phyloP scores from a whole-genome alignment of 2,113 vertebrate genomes.

The Pipa parva region DNA sequence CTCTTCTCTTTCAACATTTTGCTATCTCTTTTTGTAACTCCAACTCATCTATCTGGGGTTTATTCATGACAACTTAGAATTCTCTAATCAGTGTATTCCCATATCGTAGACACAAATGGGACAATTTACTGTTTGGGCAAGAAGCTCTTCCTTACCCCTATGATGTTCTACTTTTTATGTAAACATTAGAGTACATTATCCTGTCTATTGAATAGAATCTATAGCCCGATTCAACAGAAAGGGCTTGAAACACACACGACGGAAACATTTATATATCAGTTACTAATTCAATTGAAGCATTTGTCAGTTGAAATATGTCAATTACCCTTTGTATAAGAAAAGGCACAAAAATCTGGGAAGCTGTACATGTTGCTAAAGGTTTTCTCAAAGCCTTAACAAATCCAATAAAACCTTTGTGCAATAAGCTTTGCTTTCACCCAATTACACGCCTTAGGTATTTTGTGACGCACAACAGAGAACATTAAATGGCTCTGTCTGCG shows the following conservation, averaged over 20 bases:
- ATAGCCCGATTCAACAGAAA: too few relatives aligned
- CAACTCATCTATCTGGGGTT: too few relatives aligned
- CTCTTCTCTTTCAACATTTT: too few relatives aligned
- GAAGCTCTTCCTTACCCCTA: too few relatives aligned
- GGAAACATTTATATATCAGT: conserved; percentile 24
- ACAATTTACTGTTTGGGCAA: too few relatives aligned
- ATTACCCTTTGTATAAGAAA: conserved; percentile 33
- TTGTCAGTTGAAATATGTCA: conserved; percentile 37
- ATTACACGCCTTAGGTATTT: conserved; percentile 30
- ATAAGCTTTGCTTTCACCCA: conserved; percentile 34
- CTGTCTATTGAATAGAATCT: too few relatives aligned
- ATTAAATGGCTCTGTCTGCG: conserved; percentile 4
- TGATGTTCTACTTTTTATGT: too few relatives aligned
- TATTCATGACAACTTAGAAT: too few relatives aligned
- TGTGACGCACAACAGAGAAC: conserved; percentile 23
- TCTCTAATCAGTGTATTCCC: too few relatives aligned
- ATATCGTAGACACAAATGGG: too few relatives aligned
- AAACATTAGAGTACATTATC: too few relatives aligned
- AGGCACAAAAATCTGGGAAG: conserved; percentile 14
- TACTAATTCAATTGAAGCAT: conserved; percentile 26
- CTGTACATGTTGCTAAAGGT: conserved; percentile 24
- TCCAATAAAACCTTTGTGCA: conserved; percentile 33
- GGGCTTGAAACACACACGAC: not conserved
- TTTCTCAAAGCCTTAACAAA: conserved; percentile 28
- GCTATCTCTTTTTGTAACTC: too few relatives aligned